Base-by-base conservation (phyloP, 1,140 invertebrate genomes). In the Brachionus plicatilis region DNA sequence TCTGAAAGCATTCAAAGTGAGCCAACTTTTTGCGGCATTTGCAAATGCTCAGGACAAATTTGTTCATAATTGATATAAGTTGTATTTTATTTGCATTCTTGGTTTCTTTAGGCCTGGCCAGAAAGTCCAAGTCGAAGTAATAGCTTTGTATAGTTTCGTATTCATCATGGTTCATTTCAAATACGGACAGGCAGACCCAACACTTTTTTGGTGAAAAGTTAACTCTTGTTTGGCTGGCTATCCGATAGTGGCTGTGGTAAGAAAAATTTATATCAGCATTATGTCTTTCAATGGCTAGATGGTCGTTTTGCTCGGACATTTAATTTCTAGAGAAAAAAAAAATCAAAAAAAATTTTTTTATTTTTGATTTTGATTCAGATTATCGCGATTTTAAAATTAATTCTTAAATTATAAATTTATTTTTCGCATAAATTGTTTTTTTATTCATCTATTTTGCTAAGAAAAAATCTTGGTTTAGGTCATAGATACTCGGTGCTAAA, bases 141-240 rank as follows among this genome's bases (percentile, higher is more conserved):
- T 43, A 65, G 4, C 24, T 68, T 68, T 82, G 53, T n/a, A 82
- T 68, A 14, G 17, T 9, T 14, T 65, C 60, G 20, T 82, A 68
- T 43, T 82, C 79, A 12, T 47, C 37, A 24, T 65, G 37, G 8
- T 82, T 37, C 12, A 82, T 53, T 47, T 82, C 79, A 43, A 82
- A 65, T 60, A 82, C 41, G 9, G 50, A 20, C 27, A 65, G 11
- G 11, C 79, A 82, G 17, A 82, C 60, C 79, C 79, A 82, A 17
- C 79, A 82, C 43, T 82, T 82, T 82, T 76, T 76, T 50, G 72
- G 72, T 14, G 72, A 76, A 76, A 76, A 76, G 5, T 75, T 41
- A 43, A 45, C 70, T 75, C 41, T 75, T 37, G 27, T 12, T 9
- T 33, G 27, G 41, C 17, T 24, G 14, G 33, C 37, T 17, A 11